Evolutionary conservation across 2,797 vertebrate genomes (phyloP).

Genomic region (Trematomus bernacchii): DNA sequence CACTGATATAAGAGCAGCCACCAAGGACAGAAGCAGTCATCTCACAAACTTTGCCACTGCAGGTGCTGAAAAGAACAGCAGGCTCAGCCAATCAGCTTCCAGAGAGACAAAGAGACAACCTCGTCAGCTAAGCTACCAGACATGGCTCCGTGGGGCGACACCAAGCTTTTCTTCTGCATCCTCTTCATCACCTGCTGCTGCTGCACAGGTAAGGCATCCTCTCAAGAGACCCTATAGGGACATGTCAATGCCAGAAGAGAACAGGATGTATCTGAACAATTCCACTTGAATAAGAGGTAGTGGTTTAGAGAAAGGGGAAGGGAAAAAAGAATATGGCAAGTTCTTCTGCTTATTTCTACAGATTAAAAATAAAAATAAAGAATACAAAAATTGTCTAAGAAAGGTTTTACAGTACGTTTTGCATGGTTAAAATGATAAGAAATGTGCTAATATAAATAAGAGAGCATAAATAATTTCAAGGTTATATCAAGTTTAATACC

Average conservation of each 20-base stretch:
- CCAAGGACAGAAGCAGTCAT: neutral
- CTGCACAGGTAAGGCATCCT: constrained; percentile 55
- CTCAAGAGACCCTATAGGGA: neutral
- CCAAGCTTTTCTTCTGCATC: constrained; percentile 58
- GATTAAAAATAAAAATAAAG: too few relatives aligned
- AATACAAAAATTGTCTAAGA: too few relatives aligned
- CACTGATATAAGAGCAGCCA: neutral
- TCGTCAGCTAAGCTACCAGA: constrained; percentile 20
- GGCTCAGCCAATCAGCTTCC: constrained; percentile 12
- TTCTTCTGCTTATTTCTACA: too few relatives aligned
- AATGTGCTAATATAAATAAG: too few relatives aligned
- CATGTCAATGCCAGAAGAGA: too few relatives aligned
- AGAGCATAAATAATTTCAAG: neutral
- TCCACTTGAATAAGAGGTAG: neutral
- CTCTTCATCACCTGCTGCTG: constrained; percentile 55
- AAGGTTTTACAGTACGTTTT: too few relatives aligned
- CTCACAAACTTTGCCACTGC: neutral
- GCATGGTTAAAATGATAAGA: too few relatives aligned
- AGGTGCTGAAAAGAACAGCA: constrained; percentile 5
- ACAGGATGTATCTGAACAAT: too few relatives aligned
- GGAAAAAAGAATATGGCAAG: too few relatives aligned
- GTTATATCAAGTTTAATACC: neutral
- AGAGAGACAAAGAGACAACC: neutral
- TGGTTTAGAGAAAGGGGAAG: too few relatives aligned
- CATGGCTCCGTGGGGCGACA: constrained; percentile 50